Conservation (phyloP, 2,797 vertebrate genomes). For the Neopelma chrysocephalum region DNA sequence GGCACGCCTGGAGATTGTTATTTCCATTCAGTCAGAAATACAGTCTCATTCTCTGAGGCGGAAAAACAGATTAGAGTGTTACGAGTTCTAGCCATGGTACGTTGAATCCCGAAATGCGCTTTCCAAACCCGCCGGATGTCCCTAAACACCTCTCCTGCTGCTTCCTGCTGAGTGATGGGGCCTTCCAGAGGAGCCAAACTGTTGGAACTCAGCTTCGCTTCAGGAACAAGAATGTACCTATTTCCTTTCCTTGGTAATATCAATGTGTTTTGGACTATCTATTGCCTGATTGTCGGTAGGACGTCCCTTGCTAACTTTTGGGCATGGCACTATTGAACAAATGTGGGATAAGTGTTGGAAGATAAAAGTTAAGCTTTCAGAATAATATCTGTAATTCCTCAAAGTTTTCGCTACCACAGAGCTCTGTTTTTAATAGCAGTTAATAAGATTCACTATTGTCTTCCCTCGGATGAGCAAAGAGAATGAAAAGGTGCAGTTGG, state of each 20-base stretch:
- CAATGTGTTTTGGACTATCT: background rate
- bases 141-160: background rate
- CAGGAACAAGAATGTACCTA: background rate
- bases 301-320: conserved; percentile 19
- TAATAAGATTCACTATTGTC: background rate
- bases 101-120: conserved; percentile 54
- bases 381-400: conserved; percentile 32
- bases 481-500: background rate
- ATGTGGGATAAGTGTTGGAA: background rate
- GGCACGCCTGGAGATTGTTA: background rate
- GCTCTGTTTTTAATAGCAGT: conserved; percentile 3
- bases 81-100: background rate
- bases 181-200: conserved; percentile 53
- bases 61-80: conserved; percentile 19
- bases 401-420: conserved; percentile 28
- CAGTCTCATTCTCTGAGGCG: background rate
- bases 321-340: background rate
- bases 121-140: conserved; percentile 30
- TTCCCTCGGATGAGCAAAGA: conserved; percentile 39
- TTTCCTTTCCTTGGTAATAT: conserved; percentile 27
- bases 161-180: conserved; percentile 53
- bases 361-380: conserved; percentile 2
- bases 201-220: conserved; percentile 41
- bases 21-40: conserved; percentile 46
- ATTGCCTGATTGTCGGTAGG: conserved; percentile 50